Base-by-base conservation (phyloP, 2,797 vertebrate species). In the Anguilla megastoma region DNA sequence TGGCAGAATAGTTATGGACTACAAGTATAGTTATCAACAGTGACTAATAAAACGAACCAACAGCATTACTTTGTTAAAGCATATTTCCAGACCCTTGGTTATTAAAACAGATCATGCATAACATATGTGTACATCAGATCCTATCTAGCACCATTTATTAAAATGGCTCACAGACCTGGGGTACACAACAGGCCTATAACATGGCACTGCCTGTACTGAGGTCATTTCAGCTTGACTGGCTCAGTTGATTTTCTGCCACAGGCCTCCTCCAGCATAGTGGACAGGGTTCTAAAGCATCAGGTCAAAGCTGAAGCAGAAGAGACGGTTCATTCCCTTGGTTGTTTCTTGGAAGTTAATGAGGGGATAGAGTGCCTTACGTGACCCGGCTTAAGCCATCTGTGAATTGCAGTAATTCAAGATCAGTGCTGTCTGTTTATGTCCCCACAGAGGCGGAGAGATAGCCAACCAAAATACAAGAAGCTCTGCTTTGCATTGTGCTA, bases 51-150 rank as follows among this genome's bases (percentile, higher is more conserved):
- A 79, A 18, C 74, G 45, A 79, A 21, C 14, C 18, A 45, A 18
- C 41, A 79, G 74, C 36, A 79, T 41, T 79, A 45, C 74, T 45
- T 79, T 5, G 4, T 21, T 36, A 79, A 41, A 36, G 36, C 21
- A 16, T 79, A 79, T 45, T 79, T 41, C 69, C 27, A 74, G 69
- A 41, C 33, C 33, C 74, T 18, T 45, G 74, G 33, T 79, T 79
- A 16, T 79, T 79, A 21, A 41, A 16, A 24, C 79, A 82, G 18
- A 24, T 82, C 79, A 79, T 79, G 74, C 74, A 79, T 79, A 79
- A 79, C 33, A 79, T 79, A 66, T 69, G n/a, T 2, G 1, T 36
- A 36, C 71, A 82, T 50, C 41, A 82, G 7, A 82, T 82, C 41
- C 45, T 82, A n/a, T n/a, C 21, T 50, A 50, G 18, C 24, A 50